Conservation (phyloP, 2,797 vertebrate species). For the Epinephelus malabaricus region DNA sequence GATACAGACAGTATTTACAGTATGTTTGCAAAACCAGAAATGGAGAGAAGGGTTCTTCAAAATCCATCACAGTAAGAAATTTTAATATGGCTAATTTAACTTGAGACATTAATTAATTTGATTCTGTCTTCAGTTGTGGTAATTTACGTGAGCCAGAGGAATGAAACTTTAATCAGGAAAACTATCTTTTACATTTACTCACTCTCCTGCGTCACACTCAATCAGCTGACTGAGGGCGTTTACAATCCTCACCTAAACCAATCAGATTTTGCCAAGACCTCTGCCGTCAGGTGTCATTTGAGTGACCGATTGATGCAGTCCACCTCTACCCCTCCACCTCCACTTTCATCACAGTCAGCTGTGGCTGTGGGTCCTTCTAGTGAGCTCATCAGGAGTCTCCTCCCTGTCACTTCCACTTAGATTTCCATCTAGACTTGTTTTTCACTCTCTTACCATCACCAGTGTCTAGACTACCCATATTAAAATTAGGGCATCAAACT, state of each 20-base stretch:
- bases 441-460: conserved; percentile 7
- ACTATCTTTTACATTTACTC: not conserved
- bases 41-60: not conserved
- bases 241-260: not conserved
- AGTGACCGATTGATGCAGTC: conserved; percentile 13
- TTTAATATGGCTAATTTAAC: conserved; percentile 8
- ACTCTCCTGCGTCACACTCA: not conserved
- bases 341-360: conserved; percentile 14
- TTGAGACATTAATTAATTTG: not conserved
- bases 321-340: conserved; percentile 20
- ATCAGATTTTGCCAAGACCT: conserved; percentile 5
- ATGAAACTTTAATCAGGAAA: not conserved
- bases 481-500: not conserved
- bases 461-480: not conserved
- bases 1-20: not conserved
- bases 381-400: conserved; percentile 10
- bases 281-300: conserved; percentile 3
- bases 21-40: conserved; percentile 8
- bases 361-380: not conserved
- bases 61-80: not conserved
- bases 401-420: not conserved
- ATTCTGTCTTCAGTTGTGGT: not conserved
- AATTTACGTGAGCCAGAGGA: not conserved
- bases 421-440: not conserved
- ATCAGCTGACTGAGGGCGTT: conserved; percentile 6